Base-by-base conservation (phyloP, 2,113 vertebrate genomes). In the Gobio gobio region DNA sequence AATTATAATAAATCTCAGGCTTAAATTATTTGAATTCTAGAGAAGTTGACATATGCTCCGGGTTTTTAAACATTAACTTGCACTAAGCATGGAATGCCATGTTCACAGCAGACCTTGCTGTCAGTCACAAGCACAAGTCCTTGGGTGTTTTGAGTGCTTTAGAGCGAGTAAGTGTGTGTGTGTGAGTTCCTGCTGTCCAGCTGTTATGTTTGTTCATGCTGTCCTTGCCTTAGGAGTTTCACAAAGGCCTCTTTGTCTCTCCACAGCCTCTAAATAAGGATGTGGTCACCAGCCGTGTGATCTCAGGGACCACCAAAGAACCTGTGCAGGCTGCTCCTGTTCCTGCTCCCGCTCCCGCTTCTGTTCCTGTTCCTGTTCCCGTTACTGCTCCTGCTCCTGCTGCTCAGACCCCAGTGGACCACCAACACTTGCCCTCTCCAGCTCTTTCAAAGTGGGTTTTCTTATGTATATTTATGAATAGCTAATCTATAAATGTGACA, bases 241-340 rank as follows among this genome's bases (percentile, higher is more conserved):
- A 86, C 82, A 51, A 5, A 45, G 73, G 43, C 73, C 22, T 40
- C 78, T 78, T 70, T 85, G 73, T 88, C 56, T 88, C 49, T 82
- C n/a, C 54, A 64, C 61, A 89, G 89, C 66, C 85, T 74, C 45
- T 89, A 76, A 89, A 82, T 82, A 89, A 89, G 61, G 89, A 89
- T 36, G 49, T 83, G 61, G 47, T 80, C 74, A 74, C 74, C 74
- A 86, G 78, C 79, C 79, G 78, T 40, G 58, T 88, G 83, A 85
- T 80, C 82, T 88, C 83, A 83, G 89, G 64, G 83, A 75, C 79
- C 79, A 29, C 85, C 79, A 89, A 85, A 86, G 89, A 86, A 83
- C 49, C 68, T 1, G 22, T 61, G 20, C 78, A 47, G 75, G 72
- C 86, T 72, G 85, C 61, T 86, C n/a, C 45, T 40, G 76, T 36